Conservation (phyloP, 2,888 invertebrate genomes). For the Tricholauxania praeusta region DNA sequence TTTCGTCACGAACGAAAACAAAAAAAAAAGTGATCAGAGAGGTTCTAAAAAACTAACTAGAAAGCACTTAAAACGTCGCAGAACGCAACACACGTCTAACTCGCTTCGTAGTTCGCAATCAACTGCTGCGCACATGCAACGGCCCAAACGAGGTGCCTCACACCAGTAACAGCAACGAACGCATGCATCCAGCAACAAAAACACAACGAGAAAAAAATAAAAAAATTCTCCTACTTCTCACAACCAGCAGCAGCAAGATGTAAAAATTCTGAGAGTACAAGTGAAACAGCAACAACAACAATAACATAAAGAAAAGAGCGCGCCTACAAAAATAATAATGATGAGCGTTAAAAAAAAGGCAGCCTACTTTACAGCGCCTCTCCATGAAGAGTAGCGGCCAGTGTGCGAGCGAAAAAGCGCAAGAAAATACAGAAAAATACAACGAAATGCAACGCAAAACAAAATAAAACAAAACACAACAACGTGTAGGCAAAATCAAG, state of each 20-base stretch:
- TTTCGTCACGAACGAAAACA: constrained; percentile 29
- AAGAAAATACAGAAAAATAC: constrained; percentile 7
- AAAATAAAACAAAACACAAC: constrained; percentile 13
- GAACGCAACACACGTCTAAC: constrained; percentile 63
- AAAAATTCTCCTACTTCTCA: constrained; percentile 16
- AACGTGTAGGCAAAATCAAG: constrained; percentile 12
- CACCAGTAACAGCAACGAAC: constrained; percentile 42
- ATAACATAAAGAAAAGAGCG: constrained; percentile 19
- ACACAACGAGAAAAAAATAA: constrained; percentile 1
- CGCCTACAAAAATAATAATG: constrained; percentile 11
- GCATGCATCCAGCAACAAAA: constrained; percentile 37
- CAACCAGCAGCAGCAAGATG: not conserved
- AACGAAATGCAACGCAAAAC: constrained; percentile 11
- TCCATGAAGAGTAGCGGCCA: not conserved
- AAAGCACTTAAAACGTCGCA: constrained; percentile 62
- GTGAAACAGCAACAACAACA: constrained; percentile 14
- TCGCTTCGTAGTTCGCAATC: constrained; percentile 67
- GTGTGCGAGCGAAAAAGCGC: not conserved
- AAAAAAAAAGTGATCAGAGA: constrained; percentile 4
- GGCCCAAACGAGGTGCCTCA: constrained; percentile 49
- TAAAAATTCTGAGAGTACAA: constrained; percentile 15
- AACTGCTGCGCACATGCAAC: constrained; percentile 56
- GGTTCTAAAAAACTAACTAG: constrained; percentile 48
- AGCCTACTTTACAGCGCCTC: constrained; percentile 18
- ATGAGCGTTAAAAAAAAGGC: not conserved